Evolutionary conservation across 2,888 invertebrate species (phyloP), one percentile per base, ranked within the genome.

Genomic region (Torymus auratus): DNA sequence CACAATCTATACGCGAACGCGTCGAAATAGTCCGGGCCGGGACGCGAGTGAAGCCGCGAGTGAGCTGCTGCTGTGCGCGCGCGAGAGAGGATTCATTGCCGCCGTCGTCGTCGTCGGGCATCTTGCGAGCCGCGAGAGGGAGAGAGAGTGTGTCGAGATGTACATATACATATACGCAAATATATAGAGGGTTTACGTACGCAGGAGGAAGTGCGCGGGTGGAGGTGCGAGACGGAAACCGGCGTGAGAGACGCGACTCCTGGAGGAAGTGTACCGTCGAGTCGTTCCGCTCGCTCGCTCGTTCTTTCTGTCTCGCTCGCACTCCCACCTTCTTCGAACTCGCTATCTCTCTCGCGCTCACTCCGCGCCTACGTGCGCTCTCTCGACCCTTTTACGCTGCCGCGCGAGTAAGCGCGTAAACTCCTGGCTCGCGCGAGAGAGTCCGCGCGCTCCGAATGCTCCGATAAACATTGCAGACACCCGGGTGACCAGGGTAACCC

Each of bases 71-170:
- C 28, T 50, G 55, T 41, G 41, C 41, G 41, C 41, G 41, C 41
- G 41, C 41, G 41, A 41, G 5, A 41, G 41, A 41, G 41, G 41
- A 41, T 7, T 41, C 41, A 7, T 7, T 2, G 41, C 7, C 41
- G 28, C 28, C 28, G 28, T 28, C 28, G 41, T 80, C 84, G 52
- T 17, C 86, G 86, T 89, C 87, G 88, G 88, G 89, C 88, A 89
- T 89, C 87, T 89, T 87, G 86, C 23, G 65, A 68, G 17, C 60
- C 65, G 60, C 14, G 23, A 62, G 14, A 13, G 55, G 68, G 67
- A 58, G 62, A 23, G 23, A 12, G 53, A 14, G 60, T 52, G 72
- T 69, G 61, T 28, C 23, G 20, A 10, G 68, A 53, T n/a, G 56
- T 41, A 65, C 5, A 41, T 41, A 10, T 41, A 41, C 7, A 28